Conservation (phyloP, 2,888 invertebrate genomes). For the Lepidochrysops patricia region DNA sequence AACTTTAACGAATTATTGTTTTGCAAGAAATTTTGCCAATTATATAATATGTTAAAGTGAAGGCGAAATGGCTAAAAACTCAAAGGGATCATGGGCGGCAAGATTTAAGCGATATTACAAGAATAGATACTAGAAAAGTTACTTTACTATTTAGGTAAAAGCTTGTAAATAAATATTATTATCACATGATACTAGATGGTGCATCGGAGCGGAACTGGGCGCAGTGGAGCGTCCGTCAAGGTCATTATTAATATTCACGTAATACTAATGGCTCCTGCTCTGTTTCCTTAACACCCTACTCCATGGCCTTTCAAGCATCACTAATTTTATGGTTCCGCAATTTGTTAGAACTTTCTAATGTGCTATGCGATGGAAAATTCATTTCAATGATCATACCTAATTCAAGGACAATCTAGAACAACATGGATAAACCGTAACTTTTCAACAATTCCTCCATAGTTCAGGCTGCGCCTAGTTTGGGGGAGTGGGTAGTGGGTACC, state of each 20-base stretch:
- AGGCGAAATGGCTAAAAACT: no score
- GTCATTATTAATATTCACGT: slow-evolving; percentile 1
- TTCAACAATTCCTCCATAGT: no score
- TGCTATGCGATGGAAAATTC: background rate
- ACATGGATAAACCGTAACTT: no score
- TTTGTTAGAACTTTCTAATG: background rate
- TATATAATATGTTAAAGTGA: no score
- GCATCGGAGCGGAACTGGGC: background rate
- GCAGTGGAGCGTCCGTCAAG: slow-evolving; percentile 6
- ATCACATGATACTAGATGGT: background rate
- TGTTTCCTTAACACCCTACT: background rate
- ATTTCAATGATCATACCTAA: background rate
- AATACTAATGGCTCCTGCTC: slow-evolving; percentile 7
- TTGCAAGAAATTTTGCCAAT: no score
- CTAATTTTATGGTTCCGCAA: background rate
- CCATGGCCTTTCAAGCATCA: background rate
- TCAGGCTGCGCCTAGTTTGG: no score
- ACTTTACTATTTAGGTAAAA: background rate
- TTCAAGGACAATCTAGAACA: no score
- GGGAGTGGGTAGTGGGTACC: no score
- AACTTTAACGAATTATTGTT: no score
- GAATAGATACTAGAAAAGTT: no score
- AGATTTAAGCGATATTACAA: no score
- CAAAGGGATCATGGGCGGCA: no score
- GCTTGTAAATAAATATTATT: background rate